A percentile compares a stretch with the other conserved stretches of the same genome.
phyloP scores from a whole-genome alignment of 1,140 invertebrate species.

The Notospermus geniculatus region DNA sequence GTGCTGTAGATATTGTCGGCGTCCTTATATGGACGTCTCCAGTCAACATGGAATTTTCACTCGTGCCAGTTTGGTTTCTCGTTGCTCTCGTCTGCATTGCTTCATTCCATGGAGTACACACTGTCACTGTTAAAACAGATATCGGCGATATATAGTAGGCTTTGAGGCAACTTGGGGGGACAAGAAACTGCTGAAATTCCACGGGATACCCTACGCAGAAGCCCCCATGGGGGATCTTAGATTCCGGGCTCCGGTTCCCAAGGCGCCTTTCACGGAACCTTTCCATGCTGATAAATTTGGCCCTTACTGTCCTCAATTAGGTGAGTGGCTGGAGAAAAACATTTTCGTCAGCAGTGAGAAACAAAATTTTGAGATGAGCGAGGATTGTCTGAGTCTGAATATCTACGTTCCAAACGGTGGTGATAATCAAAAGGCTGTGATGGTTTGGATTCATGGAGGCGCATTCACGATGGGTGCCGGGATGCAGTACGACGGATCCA shows the following conservation, averaged over 20 bases:
- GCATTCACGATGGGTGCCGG: constrained; percentile 24
- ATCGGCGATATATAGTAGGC: too few species aligned
- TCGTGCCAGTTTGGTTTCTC: too few species aligned
- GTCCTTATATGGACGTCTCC: too few species aligned
- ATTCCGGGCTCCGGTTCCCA: constrained; percentile 80
- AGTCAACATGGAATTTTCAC: too few species aligned
- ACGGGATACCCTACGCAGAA: constrained; percentile 86
- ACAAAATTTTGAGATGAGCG: constrained; percentile 54
- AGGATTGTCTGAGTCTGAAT: constrained; percentile 92
- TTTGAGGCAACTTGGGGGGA: too few species aligned
- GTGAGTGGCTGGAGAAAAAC: background rate
- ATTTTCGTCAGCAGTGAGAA: too few species aligned
- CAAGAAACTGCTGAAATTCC: constrained; percentile 72
- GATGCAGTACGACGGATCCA: constrained; percentile 53
- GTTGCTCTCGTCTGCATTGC: too few species aligned
- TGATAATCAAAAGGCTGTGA: constrained; percentile 16
- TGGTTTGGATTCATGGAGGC: constrained; percentile 36
- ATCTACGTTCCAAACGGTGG: constrained; percentile 71
- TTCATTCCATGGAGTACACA: too few species aligned
- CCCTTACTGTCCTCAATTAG: constrained; percentile 52
- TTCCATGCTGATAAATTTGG: constrained; percentile 56
- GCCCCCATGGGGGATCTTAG: constrained; percentile 82
- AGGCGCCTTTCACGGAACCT: constrained; percentile 15
- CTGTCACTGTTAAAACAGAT: too few species aligned
- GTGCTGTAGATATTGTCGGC: too few species aligned